phyloP scores from a whole-genome alignment of 2,888 invertebrate genomes.

The Macrophya annulata region DNA sequence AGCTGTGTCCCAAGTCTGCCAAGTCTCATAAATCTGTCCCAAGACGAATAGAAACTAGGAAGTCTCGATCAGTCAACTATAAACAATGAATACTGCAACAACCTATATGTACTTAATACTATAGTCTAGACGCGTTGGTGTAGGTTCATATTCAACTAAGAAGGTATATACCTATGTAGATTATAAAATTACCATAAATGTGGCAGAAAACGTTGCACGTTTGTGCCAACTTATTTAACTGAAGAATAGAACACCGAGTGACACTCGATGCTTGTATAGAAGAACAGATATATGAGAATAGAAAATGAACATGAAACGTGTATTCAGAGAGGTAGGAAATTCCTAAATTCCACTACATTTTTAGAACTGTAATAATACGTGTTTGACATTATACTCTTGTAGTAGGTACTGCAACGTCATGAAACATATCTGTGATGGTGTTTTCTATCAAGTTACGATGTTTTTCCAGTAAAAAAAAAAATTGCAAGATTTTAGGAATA shows the following conservation, averaged over 20 bases:
- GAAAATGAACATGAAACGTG: constrained; percentile 10
- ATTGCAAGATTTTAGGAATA: not conserved
- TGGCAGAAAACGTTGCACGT: not conserved
- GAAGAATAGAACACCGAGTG: constrained; percentile 1
- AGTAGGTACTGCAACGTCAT: not conserved
- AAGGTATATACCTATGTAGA: not conserved
- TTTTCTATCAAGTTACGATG: not conserved
- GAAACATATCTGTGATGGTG: not conserved
- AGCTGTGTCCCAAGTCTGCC: not conserved
- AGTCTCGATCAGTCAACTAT: constrained; percentile 19
- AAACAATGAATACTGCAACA: constrained; percentile 2
- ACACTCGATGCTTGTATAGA: not conserved
- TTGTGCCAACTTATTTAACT: not conserved
- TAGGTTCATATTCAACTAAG: not conserved
- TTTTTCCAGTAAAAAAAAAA: not conserved
- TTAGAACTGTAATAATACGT: not conserved
- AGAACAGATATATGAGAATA: constrained; percentile 15
- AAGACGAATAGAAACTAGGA: constrained; percentile 10
- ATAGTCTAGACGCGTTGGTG: not conserved
- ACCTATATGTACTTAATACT: not conserved
- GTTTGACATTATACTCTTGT: not conserved
- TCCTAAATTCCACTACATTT: not conserved
- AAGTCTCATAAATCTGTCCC: constrained; percentile 13
- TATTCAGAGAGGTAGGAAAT: not conserved
- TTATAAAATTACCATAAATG: not conserved